Evolutionary conservation across 2,113 vertebrate genomes (phyloP), one percentile per base, ranked within the genome.

Genomic region (Engystomops pustulosus): DNA sequence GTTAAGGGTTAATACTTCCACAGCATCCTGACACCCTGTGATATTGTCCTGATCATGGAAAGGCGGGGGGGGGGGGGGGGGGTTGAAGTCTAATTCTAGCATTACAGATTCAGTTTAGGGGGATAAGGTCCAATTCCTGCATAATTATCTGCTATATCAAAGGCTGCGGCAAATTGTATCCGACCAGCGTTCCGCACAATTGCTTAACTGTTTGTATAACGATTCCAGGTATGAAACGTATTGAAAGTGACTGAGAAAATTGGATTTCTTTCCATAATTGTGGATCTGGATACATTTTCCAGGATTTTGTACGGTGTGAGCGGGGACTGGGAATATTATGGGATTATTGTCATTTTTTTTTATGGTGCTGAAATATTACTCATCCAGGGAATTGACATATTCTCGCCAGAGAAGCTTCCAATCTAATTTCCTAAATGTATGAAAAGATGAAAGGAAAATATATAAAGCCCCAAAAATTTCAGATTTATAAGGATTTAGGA

Each of bases 61-160:
- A 18, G 53, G 32, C 8, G 27, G 20, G 12, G 45, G 30, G 20
- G 36, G 41, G 41, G 51, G 55, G 38, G 55, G 15, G 49, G 49
- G 74, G 74, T 60, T 78, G 36, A 6, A 23, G 34, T 32, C 75
- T 60, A 78, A 58, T 78, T 78, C 75, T 78, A n/a, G 53, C 53
- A n/a, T 41, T 17, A 78, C 41, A n/a, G 23, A 60, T 36, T 41
- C 75, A 53, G 74, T 77, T 77, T 38, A n/a, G 34, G 51, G 30
- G 74, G 74, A 77, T 58, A 8, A 77, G 74, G 74, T 58, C 74
- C 51, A 58, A 78, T 78, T 78, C 34, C 75, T 78, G 51, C 34
- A 18, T 60, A 78, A 78, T 78, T 55, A 60, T 49, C 34, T 11
- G 6, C 15, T 3, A 36, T 41, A 78, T 78, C 51, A 60, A 78